A percentile compares a stretch with the other conserved stretches of the same genome.
Conservation (phyloP, 1,140 invertebrate genomes). For the Drosophila miranda region DNA sequence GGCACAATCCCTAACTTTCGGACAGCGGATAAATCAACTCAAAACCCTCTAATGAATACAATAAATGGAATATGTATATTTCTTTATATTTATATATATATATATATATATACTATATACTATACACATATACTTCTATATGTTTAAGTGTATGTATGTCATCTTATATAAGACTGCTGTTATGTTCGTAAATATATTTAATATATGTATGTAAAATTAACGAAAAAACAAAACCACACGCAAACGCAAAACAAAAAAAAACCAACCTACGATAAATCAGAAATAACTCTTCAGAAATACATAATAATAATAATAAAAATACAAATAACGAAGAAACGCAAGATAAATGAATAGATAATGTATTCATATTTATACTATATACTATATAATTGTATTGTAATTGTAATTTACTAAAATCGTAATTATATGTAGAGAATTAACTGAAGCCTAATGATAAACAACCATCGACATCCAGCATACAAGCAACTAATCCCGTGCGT, state of each 20-base stretch:
- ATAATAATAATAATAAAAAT: constrained; percentile 28
- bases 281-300: constrained; percentile 34
- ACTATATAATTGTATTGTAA: constrained; percentile 72
- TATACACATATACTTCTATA: constrained; percentile 29
- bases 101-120: too few species aligned
- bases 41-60: constrained; percentile 74
- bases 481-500: constrained; percentile 35
- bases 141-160: constrained; percentile 76
- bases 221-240: constrained; percentile 52
- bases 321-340: constrained; percentile 48
- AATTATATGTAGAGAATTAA: constrained; percentile 71
- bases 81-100: too few species aligned
- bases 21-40: constrained; percentile 58
- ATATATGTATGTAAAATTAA: constrained; percentile 78
- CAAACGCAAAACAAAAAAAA: constrained; percentile 40
- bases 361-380: constrained; percentile 68
- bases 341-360: constrained; percentile 54
- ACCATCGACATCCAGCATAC: constrained; percentile 19
- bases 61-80: constrained; percentile 71
- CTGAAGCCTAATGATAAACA: constrained; percentile 48
- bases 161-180: constrained; percentile 82
- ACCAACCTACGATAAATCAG: constrained; percentile 12
- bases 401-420: constrained; percentile 63
- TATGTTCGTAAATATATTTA: constrained; percentile 82
- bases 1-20: constrained; percentile 32